Conservation (phyloP, 2,888 invertebrate genomes). For the Epinotia demarniana region DNA sequence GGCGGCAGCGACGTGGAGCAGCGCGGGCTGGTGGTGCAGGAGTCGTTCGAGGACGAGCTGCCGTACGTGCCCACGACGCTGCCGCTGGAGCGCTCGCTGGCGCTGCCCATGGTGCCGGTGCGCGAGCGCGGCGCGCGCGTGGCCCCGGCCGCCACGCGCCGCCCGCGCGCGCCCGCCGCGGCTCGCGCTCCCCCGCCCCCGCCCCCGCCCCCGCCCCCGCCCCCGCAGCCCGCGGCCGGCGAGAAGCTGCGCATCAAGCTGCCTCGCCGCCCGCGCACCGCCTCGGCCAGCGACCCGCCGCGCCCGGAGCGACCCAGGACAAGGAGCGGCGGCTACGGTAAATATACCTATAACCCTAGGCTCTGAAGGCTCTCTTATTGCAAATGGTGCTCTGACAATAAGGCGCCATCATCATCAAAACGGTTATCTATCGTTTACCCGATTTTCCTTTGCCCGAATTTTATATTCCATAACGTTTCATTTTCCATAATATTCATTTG, state of each 20-base stretch:
- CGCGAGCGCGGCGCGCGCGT: constrained; percentile 73
- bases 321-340: constrained; percentile 68
- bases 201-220: constrained; percentile 56
- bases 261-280: constrained; percentile 72
- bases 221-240: constrained; percentile 57
- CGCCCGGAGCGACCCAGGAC: constrained; percentile 62
- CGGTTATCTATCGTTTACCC: no score
- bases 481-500: no score
- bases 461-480: no score
- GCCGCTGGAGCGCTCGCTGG: constrained; percentile 92
- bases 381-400: no score
- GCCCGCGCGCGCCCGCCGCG: constrained; percentile 47
- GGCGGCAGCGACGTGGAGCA: constrained; percentile 87
- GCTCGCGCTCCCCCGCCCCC: constrained; percentile 46
- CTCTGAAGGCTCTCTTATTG: no score
- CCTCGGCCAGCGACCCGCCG: constrained; percentile 51
- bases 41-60: constrained; percentile 93
- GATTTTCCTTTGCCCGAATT: no score
- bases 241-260: constrained; percentile 64
- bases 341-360: constrained; percentile 29
- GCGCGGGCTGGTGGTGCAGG: constrained; percentile 88
- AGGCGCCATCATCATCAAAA: no score
- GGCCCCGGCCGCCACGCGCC: constrained; percentile 60
- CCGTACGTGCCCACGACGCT: constrained; percentile 96
- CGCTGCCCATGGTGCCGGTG: constrained; percentile 92